Base-by-base conservation (phyloP, 1,140 invertebrate species). In the Nasonia vitripennis region DNA sequence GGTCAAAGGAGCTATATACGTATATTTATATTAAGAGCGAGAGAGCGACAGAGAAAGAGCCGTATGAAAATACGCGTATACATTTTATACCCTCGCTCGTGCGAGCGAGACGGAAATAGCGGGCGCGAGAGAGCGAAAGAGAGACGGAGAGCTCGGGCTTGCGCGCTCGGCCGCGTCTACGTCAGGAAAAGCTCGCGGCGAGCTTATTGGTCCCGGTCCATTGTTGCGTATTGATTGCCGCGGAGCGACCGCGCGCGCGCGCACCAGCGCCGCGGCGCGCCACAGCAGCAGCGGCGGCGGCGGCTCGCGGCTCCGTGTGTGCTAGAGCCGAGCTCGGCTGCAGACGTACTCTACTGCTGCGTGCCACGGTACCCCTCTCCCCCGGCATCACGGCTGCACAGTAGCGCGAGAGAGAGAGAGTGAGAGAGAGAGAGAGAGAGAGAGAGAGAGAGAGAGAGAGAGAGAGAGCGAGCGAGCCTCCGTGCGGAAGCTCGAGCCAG, bases 141-240 rank as follows among this genome's bases (percentile, higher is more conserved):
- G 11, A 12, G 27, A 48, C n/a, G 27, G n/a, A 51, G 74, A 41
- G 45, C 17, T n/a, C 41, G 74, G 20, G 75, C 41, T 20, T 14
- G 77, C 12, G 48, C 77, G 75, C 75, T 78, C 45, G 75, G 41
- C 20, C 17, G 55, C 34, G 20, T 34, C 51, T 31, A 62, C 41
- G 71, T 62, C 74, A 71, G 75, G 84, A 78, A 85, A 84, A 86
- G 78, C 78, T 84, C 79, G 51, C 74, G 48, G 91, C 86, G 90
- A 92, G 92, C 92, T 93, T 92, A 93, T 93, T 93, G 93, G 93
- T 93, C 91, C 91, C 90, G 89, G 91, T 92, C 90, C 91, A 92
- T 93, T 92, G 92, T 93, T 91, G 91, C 92, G 92, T 93, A 93
- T 93, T 93, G 93, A 93, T 93, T 93, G 91, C 91, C 89, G 90